Base-by-base conservation (phyloP, 1,140 invertebrate genomes). In the Akabosia matsudoensis region DNA sequence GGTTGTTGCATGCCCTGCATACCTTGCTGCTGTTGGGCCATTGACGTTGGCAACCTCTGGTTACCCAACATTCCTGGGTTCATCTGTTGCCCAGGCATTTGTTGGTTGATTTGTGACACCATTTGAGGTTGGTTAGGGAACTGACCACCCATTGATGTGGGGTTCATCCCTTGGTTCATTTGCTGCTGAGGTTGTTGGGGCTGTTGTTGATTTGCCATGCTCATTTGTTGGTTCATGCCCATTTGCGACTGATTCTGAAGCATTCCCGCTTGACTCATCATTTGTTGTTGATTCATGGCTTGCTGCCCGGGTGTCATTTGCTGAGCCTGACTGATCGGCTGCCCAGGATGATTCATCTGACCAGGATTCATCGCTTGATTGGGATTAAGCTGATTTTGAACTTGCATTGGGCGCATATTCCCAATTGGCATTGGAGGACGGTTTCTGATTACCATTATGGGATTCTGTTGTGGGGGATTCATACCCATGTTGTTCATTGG, bases 1-100 rank as follows among this genome's bases (percentile, higher is more conserved):
- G 87, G 87, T 45, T 86, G 86, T 33, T 86, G 84, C 31, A 83
- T 84, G 34, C 84, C 83, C 30, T 67, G 61, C 61, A 67, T 67
- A 30, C 30, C 22, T 72, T 75, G 75, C 67, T 77, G 73, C 73
- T 75, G 73, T 70, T 78, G 78, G 24, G 4, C 18, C 37, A 30
- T 13, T 45, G 34, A 34, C 30, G 22, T 24, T 26, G 22, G 74
- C 74, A 54, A 33, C 24, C 18, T 22, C 61, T 75, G 14, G 10
- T 13, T 13, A n/a, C 7, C 54, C 4, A 56, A 22, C 64, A 75
- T 28, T n/a, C n/a, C n/a, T 28, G 64, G 64, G 18, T 71, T 67
- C 45, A 75, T 75, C 52, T 45, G 52, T 33, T 76, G 74, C n/a
- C 7, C 31, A 30, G 24, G 24, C 31, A 72, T 72, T 24, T 34